A percentile compares a stretch with the other conserved stretches of the same genome.
Conservation (phyloP, 35 echinoderm and acorn worm genomes). For the Holothuria glaberrima region DNA sequence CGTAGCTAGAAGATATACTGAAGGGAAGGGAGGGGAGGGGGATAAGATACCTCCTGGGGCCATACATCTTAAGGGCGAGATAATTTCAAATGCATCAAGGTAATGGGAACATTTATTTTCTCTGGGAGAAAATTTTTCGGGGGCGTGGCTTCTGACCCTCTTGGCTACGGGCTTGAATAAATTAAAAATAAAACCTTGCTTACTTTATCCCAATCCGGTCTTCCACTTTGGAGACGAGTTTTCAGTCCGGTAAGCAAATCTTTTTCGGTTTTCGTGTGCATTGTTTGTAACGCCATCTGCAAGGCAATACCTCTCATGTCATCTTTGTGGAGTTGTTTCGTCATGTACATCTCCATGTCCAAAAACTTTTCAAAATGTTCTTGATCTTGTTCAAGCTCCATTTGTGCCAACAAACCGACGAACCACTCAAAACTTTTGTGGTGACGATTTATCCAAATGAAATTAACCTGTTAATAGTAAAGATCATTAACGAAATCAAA, state of each 20-base stretch:
- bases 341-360: conserved; percentile 64
- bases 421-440: conserved; percentile 70
- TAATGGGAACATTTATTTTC: too few relatives aligned
- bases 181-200: background rate
- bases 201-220: conserved; percentile 66
- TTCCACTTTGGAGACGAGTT: conserved; percentile 45
- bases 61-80: too few relatives aligned
- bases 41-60: too few relatives aligned
- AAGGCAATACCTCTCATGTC: conserved; percentile 48
- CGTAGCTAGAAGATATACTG: too few relatives aligned
- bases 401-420: conserved; percentile 52
- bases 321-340: conserved; percentile 8
- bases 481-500: too few relatives aligned
- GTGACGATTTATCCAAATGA: conserved; percentile 70
- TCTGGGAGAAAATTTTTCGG: too few relatives aligned
- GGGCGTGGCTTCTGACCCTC: too few relatives aligned
- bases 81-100: too few relatives aligned
- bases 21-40: too few relatives aligned
- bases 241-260: conserved; percentile 66
- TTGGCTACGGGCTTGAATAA: too few relatives aligned
- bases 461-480: conserved; percentile 41
- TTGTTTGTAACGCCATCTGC: conserved; percentile 55
- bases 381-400: conserved; percentile 56
- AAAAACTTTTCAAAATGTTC: conserved; percentile 47
- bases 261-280: conserved; percentile 30